These are phyloP conservation scores for Oryctolagus cuniculus DNA, from an alignment of 2,113 vertebrate species.

Conservation along the genomic window DNA sequence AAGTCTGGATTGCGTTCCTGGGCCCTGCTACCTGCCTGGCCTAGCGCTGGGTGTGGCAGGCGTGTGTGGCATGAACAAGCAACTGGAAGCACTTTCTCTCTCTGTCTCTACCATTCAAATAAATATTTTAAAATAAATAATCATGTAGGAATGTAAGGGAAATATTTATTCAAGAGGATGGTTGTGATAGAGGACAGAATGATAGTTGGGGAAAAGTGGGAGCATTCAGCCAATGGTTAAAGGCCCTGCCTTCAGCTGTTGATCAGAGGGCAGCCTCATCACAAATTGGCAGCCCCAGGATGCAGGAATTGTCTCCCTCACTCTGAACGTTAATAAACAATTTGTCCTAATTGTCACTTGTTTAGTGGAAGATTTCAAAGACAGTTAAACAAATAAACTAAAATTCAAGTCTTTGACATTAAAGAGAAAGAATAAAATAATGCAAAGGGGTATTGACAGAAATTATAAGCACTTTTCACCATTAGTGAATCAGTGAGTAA, in stretches of 20 bases:
- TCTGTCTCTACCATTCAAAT: too few relatives aligned
- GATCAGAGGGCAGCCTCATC: too few relatives aligned
- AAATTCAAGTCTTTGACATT: not conserved
- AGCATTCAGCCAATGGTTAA: too few relatives aligned
- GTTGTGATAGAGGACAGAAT: not conserved
- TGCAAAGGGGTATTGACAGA: not conserved
- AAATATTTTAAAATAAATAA: not conserved
- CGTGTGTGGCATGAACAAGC: too few relatives aligned
- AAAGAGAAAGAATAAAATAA: not conserved
- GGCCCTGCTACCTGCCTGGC: too few relatives aligned
- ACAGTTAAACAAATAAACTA: not conserved
- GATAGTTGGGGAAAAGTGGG: not conserved
- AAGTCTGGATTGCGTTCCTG: too few relatives aligned
- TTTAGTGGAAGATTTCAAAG: not conserved
- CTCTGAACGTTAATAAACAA: not conserved
- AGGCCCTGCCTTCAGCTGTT: not conserved
- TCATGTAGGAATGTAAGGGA: not conserved
- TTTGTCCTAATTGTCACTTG: not conserved
- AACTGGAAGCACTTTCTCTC: too few relatives aligned
- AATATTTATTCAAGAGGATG: not conserved
- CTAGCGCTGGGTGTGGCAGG: too few relatives aligned
- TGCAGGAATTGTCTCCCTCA: fast-evolving
- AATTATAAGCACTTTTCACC: not conserved
- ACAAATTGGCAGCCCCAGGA: not conserved
- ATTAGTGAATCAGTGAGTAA: not conserved